Evolutionary conservation across 2,888 invertebrate species (phyloP), one percentile per base, ranked within the genome.

Genomic region (Aelia acuminata): DNA sequence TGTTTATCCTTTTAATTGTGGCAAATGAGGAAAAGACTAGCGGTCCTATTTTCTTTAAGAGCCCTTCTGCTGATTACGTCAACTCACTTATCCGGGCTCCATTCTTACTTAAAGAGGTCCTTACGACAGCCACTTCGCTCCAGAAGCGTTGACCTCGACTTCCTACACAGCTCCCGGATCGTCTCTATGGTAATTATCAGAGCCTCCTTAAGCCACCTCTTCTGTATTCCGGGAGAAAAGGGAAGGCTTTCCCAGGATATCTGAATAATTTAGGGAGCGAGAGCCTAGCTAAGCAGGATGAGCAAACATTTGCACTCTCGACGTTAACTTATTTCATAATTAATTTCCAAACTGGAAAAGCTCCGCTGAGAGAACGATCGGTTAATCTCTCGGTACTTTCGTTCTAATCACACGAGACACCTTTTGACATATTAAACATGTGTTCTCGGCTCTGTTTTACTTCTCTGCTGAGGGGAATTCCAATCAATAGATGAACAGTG

Each of bases 101-200:
- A n/a, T n/a, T n/a, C n/a, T 2, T 31, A 15, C 63, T 31, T 63
- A 63, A 63, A 63, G 63, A 63, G 63, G 3, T 63, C 63, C 63
- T 57, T 57, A 11, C 53, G 53, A 57, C 53, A 57, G 53, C 26
- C 53, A 57, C 53, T 57, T 57, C n/a, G n/a, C 0, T 3, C 7
- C 18, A 57, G 53, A 57, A 26, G 10, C 53, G 53, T 57, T 57
- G 53, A 57, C 53, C 53, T 26, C 53, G 53, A 10, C 53, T 57
- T 57, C 53, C 53, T 57, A 50, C 50, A 39, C 70, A 75, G 70
- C 70, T 80, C 20, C 63, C 22, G 75, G 75, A 43, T 43, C 75
- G 75, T 80, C 43, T 43, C 75, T 80, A 80, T 80, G 75, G 43
- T 80, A 80, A 80, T 80, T 80, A 80, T 80, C 75, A 80, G 39